These are phyloP conservation scores for Callipepla californica DNA, from an alignment of 2,113 vertebrate genomes.

Conservation along the genomic window DNA sequence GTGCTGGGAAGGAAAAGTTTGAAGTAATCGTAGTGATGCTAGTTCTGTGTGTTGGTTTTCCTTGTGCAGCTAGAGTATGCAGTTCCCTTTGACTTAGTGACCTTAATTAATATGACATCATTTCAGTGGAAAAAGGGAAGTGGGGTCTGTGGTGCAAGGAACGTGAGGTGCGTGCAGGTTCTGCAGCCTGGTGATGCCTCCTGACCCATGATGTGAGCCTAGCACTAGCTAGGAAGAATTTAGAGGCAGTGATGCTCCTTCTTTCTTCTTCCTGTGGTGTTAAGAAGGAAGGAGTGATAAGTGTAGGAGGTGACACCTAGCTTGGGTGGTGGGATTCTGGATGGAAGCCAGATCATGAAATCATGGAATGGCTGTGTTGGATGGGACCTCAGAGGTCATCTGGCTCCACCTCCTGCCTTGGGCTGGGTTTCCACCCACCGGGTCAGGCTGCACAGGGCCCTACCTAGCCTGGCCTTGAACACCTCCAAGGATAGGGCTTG, in stretches of 20 bases:
- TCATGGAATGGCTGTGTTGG: too few relatives aligned
- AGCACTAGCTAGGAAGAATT: neutral
- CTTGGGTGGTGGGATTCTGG: neutral
- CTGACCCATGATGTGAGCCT: fast-evolving
- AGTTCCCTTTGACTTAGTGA: neutral
- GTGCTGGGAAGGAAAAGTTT: neutral
- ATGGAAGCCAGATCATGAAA: neutral
- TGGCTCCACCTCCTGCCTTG: too few relatives aligned
- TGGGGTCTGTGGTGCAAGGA: fast-evolving
- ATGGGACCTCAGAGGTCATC: too few relatives aligned
- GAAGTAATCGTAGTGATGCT: neutral
- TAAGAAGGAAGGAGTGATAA: neutral
- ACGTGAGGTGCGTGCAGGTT: neutral
- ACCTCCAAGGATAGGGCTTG: too few relatives aligned
- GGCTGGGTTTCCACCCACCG: too few relatives aligned
- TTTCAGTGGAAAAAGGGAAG: neutral
- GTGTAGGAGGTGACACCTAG: neutral
- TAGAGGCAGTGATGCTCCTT: neutral
- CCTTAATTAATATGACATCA: neutral
- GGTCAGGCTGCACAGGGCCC: too few relatives aligned
- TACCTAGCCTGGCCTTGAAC: too few relatives aligned
- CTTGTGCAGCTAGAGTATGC: neutral
- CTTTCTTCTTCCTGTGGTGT: neutral
- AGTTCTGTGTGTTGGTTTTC: neutral
- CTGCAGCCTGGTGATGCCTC: neutral